Conservation (phyloP, 1,140 invertebrate genomes). For the Ceratoteleas bidentatus region DNA sequence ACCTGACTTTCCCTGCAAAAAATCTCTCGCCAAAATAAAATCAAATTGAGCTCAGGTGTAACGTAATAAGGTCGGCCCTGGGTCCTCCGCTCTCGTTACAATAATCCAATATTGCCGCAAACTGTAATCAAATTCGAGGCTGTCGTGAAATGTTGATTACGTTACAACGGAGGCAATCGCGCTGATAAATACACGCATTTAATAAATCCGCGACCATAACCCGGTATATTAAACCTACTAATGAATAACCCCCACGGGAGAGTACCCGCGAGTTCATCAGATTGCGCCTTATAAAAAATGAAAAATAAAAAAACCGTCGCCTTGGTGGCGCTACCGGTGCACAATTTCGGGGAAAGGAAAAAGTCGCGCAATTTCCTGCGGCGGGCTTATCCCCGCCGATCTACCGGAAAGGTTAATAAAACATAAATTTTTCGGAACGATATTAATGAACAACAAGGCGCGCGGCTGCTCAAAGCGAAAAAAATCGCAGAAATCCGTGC, state of each 20-base stretch:
- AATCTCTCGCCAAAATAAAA: too few species aligned
- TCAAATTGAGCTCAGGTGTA: too few species aligned
- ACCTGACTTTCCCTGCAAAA: too few species aligned
- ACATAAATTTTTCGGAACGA: slow-evolving; percentile 42
- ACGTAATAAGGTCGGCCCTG: too few species aligned
- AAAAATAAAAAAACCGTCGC: not conserved
- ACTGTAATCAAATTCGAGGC: too few species aligned
- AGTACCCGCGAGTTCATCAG: slow-evolving; percentile 31
- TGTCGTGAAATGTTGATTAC: too few species aligned
- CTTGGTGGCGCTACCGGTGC: not conserved
- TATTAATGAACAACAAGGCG: too few species aligned
- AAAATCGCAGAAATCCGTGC: slow-evolving; percentile 43
- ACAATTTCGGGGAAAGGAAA: slow-evolving; percentile 17
- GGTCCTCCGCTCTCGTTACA: too few species aligned
- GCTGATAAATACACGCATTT: slow-evolving; percentile 24
- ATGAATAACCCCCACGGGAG: slow-evolving; percentile 41
- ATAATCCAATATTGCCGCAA: too few species aligned
- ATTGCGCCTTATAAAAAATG: slow-evolving; percentile 36
- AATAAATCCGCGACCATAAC: slow-evolving; percentile 32
- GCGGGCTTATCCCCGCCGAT: slow-evolving; percentile 30
- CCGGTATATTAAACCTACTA: slow-evolving; percentile 36
- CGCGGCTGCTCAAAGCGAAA: too few species aligned
- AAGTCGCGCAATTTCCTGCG: slow-evolving; percentile 34
- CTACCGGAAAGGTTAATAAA: slow-evolving; percentile 36
- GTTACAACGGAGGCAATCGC: too few species aligned